Conservation (phyloP, 2,113 vertebrate genomes). For the Synchiropus splendidus region DNA sequence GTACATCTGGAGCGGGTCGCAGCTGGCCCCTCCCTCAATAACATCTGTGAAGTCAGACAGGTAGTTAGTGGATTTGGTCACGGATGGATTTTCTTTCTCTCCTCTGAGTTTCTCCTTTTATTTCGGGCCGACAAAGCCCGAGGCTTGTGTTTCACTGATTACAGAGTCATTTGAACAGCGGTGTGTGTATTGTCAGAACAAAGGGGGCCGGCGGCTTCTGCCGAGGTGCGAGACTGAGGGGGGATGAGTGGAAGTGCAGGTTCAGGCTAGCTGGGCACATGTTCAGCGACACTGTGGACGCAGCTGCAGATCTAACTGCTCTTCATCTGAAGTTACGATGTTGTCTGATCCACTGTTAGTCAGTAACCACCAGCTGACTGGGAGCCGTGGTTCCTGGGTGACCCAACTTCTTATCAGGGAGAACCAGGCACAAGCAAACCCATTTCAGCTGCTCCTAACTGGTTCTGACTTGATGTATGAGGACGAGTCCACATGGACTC, state of each 20-base stretch:
- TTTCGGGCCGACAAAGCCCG: conserved; percentile 40
- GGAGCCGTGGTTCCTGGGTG: too few species aligned
- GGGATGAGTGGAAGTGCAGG: conserved; percentile 68
- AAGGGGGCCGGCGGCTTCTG: conserved; percentile 68
- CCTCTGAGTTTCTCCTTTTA: conserved; percentile 21
- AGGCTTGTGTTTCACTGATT: conserved; percentile 79
- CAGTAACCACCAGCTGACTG: too few species aligned
- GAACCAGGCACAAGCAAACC: too few species aligned
- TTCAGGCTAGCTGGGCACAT: conserved; percentile 61
- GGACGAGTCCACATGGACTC: too few species aligned
- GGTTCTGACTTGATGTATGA: too few species aligned
- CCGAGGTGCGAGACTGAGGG: conserved; percentile 76
- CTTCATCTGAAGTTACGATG: too few species aligned
- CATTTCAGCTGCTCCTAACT: too few species aligned
- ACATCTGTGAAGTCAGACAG: conserved; percentile 69
- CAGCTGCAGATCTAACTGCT: too few species aligned
- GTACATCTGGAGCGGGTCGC: conserved; percentile 65
- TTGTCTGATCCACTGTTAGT: too few species aligned
- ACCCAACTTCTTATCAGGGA: too few species aligned
- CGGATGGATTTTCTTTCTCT: conserved; percentile 61
- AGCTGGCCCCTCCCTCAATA: conserved; percentile 48
- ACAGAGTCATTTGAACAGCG: conserved; percentile 76
- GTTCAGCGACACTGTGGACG: too few species aligned
- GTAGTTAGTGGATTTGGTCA: conserved; percentile 71
- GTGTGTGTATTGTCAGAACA: conserved; percentile 81